Evolutionary conservation across 2,113 vertebrate genomes (phyloP).

Genomic region (Pelodiscus sinensis): DNA sequence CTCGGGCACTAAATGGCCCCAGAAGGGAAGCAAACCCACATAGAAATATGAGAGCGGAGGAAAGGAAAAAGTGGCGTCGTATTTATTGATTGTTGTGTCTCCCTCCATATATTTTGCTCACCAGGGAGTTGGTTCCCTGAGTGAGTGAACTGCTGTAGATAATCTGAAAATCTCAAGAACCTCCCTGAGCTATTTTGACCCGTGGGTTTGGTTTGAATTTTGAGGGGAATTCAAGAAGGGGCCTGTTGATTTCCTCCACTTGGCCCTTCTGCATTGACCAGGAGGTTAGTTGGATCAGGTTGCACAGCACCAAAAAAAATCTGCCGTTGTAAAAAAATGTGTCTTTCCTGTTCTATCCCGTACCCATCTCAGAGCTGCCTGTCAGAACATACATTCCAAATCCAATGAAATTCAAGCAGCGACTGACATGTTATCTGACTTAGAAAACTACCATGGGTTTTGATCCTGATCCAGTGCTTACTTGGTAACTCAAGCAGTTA

Average conservation of each 20-base stretch:
- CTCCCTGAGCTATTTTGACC: background rate
- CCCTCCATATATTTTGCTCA: slow-evolving; percentile 42
- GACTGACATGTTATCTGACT: accelerated
- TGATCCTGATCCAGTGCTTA: background rate
- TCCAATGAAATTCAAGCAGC: background rate
- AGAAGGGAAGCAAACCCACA: slow-evolving; percentile 40
- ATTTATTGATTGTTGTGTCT: slow-evolving; percentile 55
- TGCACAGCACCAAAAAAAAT: accelerated
- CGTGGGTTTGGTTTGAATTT: slow-evolving; percentile 11
- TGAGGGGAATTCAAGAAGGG: background rate
- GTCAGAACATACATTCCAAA: background rate
- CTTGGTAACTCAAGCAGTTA: background rate
- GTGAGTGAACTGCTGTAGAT: slow-evolving; percentile 41
- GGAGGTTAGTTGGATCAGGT: accelerated
- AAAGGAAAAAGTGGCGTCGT: slow-evolving; percentile 44
- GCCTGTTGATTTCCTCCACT: background rate
- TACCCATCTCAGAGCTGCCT: background rate
- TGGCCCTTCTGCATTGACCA: background rate
- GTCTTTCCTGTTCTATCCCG: accelerated
- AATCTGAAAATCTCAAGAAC: slow-evolving; percentile 65
- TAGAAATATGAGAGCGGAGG: background rate
- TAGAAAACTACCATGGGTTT: background rate
- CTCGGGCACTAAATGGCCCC: slow-evolving; percentile 31
- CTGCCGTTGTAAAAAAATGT: background rate
- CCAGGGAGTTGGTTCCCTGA: slow-evolving; percentile 32